Conservation (phyloP, 2,797 vertebrate genomes). For the Glyptemys insculpta region DNA sequence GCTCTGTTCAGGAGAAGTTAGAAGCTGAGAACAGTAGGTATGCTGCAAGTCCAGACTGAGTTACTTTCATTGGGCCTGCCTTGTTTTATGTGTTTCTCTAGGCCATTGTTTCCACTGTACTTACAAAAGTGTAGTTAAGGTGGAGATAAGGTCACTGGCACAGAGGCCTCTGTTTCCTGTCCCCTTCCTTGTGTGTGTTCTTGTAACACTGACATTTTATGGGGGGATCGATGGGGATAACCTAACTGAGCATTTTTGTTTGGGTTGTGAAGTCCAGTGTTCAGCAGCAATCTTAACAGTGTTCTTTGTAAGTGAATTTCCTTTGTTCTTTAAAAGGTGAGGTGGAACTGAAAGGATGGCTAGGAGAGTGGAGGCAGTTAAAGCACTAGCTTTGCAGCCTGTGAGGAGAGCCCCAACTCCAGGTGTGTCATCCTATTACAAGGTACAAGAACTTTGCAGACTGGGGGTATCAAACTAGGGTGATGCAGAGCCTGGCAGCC, state of each 20-base stretch:
- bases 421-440: neutral
- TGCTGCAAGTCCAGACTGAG: neutral
- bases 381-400: neutral
- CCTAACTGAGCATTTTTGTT: neutral
- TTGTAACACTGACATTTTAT: neutral
- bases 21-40: neutral
- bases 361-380: neutral
- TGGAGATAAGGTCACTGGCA: neutral
- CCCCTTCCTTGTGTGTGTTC: neutral
- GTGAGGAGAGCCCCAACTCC: neutral
- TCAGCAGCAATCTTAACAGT: neutral
- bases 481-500: neutral
- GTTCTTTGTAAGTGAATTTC: neutral
- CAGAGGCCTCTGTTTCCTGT: neutral
- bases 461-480: neutral
- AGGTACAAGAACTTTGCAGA: neutral
- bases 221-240: neutral
- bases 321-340: neutral
- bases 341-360: neutral
- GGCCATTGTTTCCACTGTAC: neutral
- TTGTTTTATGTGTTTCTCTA: neutral
- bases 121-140: neutral
- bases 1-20: neutral
- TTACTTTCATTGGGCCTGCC: accelerated
- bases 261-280: neutral